phyloP scores from a whole-genome alignment of 2,113 vertebrate species.

The Natator depressus region DNA sequence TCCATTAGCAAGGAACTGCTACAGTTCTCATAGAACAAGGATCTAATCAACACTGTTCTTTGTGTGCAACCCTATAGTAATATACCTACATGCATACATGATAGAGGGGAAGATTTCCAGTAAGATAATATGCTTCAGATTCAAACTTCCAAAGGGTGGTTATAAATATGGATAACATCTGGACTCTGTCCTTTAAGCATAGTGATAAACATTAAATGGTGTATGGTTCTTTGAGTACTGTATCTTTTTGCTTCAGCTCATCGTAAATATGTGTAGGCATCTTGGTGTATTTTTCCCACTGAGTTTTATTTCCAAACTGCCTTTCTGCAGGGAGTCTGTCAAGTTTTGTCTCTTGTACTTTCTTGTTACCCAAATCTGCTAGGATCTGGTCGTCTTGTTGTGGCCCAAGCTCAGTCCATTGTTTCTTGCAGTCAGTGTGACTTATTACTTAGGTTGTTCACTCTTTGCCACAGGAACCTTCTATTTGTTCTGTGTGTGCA shows the following conservation, averaged over 20 bases:
- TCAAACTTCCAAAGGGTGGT: background rate
- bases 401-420: background rate
- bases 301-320: background rate
- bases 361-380: background rate
- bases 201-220: background rate
- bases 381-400: background rate
- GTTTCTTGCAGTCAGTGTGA: background rate
- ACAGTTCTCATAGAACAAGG: background rate
- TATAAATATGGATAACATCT: background rate
- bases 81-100: background rate
- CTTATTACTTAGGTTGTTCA: background rate
- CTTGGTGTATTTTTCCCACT: background rate
- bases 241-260: background rate
- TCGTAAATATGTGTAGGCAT: background rate
- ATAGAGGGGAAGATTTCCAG: too few relatives aligned
- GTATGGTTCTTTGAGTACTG: background rate
- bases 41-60: background rate
- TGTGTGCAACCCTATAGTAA: background rate
- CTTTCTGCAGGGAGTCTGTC: background rate
- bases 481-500: background rate
- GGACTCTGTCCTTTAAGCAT: background rate
- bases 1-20: background rate
- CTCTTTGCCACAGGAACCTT: background rate
- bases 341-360: background rate
- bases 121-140: background rate